Conservation (phyloP, 1,140 invertebrate genomes). For the Diabrotica undecimpunctata region DNA sequence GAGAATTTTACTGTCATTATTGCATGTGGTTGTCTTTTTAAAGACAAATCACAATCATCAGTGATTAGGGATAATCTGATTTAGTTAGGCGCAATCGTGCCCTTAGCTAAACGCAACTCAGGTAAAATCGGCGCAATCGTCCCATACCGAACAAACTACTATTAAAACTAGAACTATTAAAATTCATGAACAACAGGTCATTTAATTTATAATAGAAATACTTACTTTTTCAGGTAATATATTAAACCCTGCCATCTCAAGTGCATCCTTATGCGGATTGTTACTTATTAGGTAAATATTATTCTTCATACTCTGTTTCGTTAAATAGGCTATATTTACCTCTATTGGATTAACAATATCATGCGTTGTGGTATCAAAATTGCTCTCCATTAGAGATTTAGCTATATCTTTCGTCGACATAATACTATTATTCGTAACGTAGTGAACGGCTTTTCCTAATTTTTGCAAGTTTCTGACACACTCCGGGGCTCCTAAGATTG, state of each 20-base stretch:
- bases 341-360: neutral
- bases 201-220: neutral
- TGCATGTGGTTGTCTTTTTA: too few relatives aligned
- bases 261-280: neutral
- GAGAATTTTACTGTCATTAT: too few relatives aligned
- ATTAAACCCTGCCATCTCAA: neutral
- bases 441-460: neutral
- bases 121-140: too few relatives aligned
- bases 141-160: too few relatives aligned
- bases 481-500: neutral
- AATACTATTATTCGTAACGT: neutral
- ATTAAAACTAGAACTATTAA: too few relatives aligned
- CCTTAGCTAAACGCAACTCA: too few relatives aligned
- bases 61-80: too few relatives aligned
- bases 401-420: neutral
- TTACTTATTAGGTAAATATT: neutral
- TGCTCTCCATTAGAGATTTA: neutral
- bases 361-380: neutral
- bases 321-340: neutral
- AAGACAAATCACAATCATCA: too few relatives aligned
- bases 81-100: too few relatives aligned
- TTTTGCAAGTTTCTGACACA: neutral
- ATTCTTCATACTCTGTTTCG: neutral
- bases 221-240: neutral
- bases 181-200: too few relatives aligned